Evolutionary conservation across 2,888 invertebrate species (phyloP), one percentile per base, ranked within the genome.

Genomic region (Terebella lapidaria): DNA sequence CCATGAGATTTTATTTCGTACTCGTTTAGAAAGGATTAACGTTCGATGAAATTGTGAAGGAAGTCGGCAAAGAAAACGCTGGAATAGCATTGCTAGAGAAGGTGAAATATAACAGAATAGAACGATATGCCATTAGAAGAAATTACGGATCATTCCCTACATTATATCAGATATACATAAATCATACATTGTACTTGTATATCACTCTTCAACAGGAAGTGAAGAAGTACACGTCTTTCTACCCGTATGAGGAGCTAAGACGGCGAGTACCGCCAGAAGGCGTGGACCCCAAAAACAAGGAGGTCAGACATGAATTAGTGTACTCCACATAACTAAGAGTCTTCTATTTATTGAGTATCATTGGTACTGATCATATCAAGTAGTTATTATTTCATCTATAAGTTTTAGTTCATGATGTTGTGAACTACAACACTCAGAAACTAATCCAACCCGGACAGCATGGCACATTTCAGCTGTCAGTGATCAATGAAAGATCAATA

Each of bases 221-320:
- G 25, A 66, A 68, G 15, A 67, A 67, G 56, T 72, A 71, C 59
- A 61, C n/a, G n/a, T 56, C 65, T 46, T 69, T 67, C 10, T 67
- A 73, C 56, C 54, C 70, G 4, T 61, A 68, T 5, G 66, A 70
- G 2, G 70, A 66, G 45, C 54, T 74, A 49, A 56, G 58, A 27
- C 56, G 66, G 26, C 66, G 62, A 52, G 51, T 61, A 4, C 70
- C 67, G 20, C 74, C 74, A n/a, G 67, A 64, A 49, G 74, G 71
- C n/a, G 72, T 74, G 15, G 74, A 74, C 56, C 66, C 66, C 4
- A 62, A 64, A 1, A 61, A 61, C 29, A 72, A 72, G 61, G 74
- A 74, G 70, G 74, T 74, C n/a, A n/a, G 25, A 57, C 28, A 18
- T 3, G 20, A 55, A 35, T n/a, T n/a, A n/a, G n/a, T n/a, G n/a